A percentile compares a stretch with the other conserved stretches of the same genome.
phyloP scores from a whole-genome alignment of 2,113 vertebrate genomes.

The Sebastes fasciatus region DNA sequence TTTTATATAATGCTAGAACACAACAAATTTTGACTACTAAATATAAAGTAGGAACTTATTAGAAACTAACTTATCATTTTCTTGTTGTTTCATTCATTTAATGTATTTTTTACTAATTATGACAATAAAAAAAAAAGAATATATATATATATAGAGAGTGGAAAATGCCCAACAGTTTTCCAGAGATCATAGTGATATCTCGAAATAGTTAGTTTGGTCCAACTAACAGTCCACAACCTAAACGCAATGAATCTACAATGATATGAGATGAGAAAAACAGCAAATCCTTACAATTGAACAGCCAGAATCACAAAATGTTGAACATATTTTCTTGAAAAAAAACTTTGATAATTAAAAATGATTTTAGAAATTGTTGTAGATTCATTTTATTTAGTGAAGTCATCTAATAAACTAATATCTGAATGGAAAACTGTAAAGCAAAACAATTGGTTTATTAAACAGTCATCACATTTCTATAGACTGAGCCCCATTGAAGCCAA shows the following conservation, averaged over 20 bases:
- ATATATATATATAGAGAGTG: no score
- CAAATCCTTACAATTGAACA: not conserved
- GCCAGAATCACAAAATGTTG: not conserved
- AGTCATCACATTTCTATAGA: not conserved
- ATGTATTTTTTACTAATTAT: no score
- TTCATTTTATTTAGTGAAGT: no score
- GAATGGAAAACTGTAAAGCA: no score
- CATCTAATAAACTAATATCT: no score
- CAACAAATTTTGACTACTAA: accelerated
- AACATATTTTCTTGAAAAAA: not conserved
- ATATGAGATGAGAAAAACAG: not conserved
- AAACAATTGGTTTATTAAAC: not conserved
- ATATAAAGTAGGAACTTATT: not conserved
- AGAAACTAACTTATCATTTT: not conserved
- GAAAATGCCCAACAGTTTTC: no score
- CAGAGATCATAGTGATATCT: no score
- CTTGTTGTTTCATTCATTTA: not conserved
- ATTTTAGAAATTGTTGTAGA: not conserved
- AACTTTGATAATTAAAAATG: not conserved
- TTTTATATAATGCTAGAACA: not conserved
- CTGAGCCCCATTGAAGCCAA: not conserved
- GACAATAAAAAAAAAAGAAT: no score
- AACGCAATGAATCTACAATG: not conserved
- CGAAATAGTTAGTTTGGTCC: not conserved
- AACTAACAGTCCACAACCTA: not conserved